Base-by-base conservation (phyloP, 2,797 vertebrate species). In the Neosalanx taihuensis region DNA sequence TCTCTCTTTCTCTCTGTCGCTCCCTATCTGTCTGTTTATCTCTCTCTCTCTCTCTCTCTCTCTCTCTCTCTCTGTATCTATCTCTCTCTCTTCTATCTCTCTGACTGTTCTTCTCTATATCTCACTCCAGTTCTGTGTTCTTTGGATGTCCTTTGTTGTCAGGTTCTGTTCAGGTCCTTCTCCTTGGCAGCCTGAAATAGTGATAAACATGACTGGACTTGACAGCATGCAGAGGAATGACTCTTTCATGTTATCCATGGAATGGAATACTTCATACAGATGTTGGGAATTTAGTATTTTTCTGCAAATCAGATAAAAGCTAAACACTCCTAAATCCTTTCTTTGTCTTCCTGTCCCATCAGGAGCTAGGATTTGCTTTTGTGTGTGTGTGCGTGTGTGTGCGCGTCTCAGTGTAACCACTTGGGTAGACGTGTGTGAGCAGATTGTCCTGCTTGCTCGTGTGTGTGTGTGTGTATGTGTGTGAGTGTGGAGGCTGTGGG, bases 81-180 rank as follows among this genome's bases (percentile, higher is more conserved):
- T 59, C 58, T 62, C 69, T 57, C 23, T 17, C 78, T 58, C 64
- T 63, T 70, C 76, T 80, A 69, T 63, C 6, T 70, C 73, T 76
- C 90, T 88, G 87, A 86, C 84, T 60, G 80, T 74, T 79, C 80
- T 74, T 84, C 79, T 72, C 58, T 80, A 76, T 77, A 70, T 78
- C 70, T 69, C 33, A 23, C 35, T 26, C 33, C 35, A 20, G 0
- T 10, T 18, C 53, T n/a, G 5, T n/a, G 17, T 3, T 57, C 17
- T 57, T 18, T 57, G 35, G 23, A 91, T 92, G 89, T 85, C 87
- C 77, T 5, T 66, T 56, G 37, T 41, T 41, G 37, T 41, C 37
- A 41, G 37, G 10, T 41, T 9, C 37, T 9, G 37, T 41, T 41
- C 37, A 9, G 37, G 37, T 41, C 9, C 7, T 41, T 67, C 9